Conservation (phyloP, 2,888 invertebrate species). For the Orthosia gothica region DNA sequence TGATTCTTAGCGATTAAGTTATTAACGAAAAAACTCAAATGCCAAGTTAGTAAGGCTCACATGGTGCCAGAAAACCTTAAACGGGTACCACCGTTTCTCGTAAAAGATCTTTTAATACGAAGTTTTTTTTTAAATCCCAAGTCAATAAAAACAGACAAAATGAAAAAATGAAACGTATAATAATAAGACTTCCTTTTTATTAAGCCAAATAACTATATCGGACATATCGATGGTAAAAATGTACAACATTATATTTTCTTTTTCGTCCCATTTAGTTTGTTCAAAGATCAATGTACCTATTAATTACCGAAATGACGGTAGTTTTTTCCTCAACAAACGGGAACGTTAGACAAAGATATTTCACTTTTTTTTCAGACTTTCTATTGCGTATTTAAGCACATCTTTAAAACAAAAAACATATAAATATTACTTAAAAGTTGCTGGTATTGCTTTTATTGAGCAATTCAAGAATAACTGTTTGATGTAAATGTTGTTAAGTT, state of each 20-base stretch:
- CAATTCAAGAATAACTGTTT: no score
- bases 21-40: no score
- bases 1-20: no score
- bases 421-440: slow-evolving; percentile 14
- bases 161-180: slow-evolving; percentile 6
- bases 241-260: slow-evolving; percentile 26
- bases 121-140: not conserved
- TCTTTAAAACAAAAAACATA: slow-evolving; percentile 40
- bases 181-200: slow-evolving; percentile 40
- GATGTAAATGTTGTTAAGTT: no score
- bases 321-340: slow-evolving; percentile 40
- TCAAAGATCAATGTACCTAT: no score
- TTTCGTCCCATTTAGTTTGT: slow-evolving; percentile 14
- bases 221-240: slow-evolving; percentile 37
- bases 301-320: slow-evolving; percentile 6
- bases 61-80: not conserved
- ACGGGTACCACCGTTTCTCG: not conserved
- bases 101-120: not conserved
- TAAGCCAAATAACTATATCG: slow-evolving; percentile 45
- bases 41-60: no score
- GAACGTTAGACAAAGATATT: slow-evolving; percentile 41
- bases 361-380: slow-evolving; percentile 6
- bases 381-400: slow-evolving; percentile 43
- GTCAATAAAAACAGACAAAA: no score
- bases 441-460: no score